Evolutionary conservation across 2,113 vertebrate species (phyloP).

Genomic region (Podiceps cristatus): DNA sequence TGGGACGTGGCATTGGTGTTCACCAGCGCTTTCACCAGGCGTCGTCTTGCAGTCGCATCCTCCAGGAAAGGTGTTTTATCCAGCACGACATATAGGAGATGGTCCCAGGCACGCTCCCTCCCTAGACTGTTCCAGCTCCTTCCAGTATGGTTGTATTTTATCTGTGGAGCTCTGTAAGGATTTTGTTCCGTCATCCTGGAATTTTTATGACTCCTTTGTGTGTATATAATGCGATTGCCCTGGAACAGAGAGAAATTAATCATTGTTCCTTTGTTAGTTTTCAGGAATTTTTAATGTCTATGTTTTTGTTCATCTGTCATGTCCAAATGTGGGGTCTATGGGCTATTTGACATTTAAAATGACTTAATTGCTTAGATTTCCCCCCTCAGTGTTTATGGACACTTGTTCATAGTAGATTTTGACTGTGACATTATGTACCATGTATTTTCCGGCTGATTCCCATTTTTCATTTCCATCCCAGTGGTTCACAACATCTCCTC

Average conservation of each 20-base stretch:
- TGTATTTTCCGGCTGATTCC: neutral
- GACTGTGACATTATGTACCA: neutral
- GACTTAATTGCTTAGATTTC: slow-evolving; percentile 37
- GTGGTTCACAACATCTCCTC: neutral
- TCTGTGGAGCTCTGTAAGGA: slow-evolving; percentile 33
- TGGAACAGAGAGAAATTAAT: slow-evolving; percentile 62
- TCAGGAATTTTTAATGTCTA: slow-evolving; percentile 49
- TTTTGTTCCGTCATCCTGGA: slow-evolving; percentile 61
- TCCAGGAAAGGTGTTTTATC: neutral
- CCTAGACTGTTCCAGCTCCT: neutral
- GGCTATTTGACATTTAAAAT: slow-evolving; percentile 29
- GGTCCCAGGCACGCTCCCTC: neutral
- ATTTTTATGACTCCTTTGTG: slow-evolving; percentile 73
- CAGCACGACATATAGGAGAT: fast-evolving
- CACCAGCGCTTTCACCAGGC: neutral
- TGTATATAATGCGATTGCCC: slow-evolving; percentile 55
- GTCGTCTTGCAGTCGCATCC: neutral
- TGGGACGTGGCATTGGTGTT: fast-evolving
- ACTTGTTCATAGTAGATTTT: neutral
- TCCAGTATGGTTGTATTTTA: slow-evolving; percentile 46
- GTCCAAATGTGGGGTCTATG: slow-evolving; percentile 20
- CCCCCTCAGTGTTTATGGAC: neutral
- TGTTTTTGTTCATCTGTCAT: slow-evolving; percentile 44
- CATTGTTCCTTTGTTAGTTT: slow-evolving; percentile 34
- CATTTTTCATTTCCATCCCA: neutral